phyloP scores from a whole-genome alignment of 2,888 invertebrate genomes.

The Fragum sueziense region DNA sequence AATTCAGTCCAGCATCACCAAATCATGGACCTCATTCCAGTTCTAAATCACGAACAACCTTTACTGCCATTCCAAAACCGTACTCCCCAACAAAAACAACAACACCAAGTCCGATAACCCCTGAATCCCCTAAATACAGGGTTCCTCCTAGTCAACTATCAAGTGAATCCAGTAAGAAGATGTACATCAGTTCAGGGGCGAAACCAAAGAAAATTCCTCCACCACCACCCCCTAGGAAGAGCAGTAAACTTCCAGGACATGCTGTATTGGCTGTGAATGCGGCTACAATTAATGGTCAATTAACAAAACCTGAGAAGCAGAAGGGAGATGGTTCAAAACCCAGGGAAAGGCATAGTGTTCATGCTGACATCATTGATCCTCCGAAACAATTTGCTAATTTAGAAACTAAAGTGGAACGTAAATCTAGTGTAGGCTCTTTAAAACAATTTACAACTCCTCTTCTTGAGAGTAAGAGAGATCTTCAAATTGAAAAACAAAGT shows the following conservation, averaged over 20 bases:
- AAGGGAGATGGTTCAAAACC: conserved; percentile 2
- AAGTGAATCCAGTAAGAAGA: conserved; percentile 6
- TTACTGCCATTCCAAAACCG: conserved; percentile 59
- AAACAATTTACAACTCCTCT: conserved; percentile 60
- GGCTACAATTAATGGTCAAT: conserved; percentile 59
- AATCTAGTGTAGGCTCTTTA: conserved; percentile 56
- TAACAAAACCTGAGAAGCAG: conserved; percentile 19
- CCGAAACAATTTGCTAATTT: conserved; percentile 59
- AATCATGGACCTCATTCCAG: conserved; percentile 19
- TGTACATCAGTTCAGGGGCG: background rate
- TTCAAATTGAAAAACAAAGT: conserved; percentile 31
- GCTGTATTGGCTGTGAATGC: conserved; percentile 58
- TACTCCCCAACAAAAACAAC: conserved; percentile 55
- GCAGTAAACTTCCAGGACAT: conserved; percentile 67
- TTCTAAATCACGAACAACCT: conserved; percentile 40
- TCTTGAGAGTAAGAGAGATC: conserved; percentile 53
- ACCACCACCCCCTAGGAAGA: conserved; percentile 79
- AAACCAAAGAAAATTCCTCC: conserved; percentile 77
- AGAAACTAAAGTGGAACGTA: conserved; percentile 58
- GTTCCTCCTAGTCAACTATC: conserved; percentile 48
- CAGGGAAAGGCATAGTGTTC: background rate
- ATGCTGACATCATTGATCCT: conserved; percentile 48
- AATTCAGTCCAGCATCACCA: conserved; percentile 58
- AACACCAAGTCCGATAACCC: conserved; percentile 55
- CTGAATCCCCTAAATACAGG: conserved; percentile 57